A percentile compares a stretch with the other conserved stretches of the same genome.
These are phyloP conservation scores for Petrolisthes manimaculis DNA, from an alignment of 2,888 invertebrate species.

Conservation along the genomic window DNA sequence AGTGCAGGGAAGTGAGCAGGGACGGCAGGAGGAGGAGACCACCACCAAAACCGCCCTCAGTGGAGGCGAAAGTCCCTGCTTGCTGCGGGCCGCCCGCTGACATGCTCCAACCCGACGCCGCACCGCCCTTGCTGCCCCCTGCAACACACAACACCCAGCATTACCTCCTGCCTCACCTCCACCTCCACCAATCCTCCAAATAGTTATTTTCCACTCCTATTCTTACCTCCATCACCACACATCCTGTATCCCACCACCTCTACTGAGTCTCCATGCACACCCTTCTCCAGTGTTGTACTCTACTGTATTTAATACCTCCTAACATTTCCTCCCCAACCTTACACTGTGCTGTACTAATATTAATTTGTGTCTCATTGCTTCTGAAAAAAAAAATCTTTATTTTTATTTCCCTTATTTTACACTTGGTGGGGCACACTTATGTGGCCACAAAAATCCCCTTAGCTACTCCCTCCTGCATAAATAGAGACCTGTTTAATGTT, in stretches of 20 bases:
- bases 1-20: slow-evolving; percentile 51
- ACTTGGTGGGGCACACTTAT: no score
- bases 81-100: slow-evolving; percentile 31
- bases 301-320: no score
- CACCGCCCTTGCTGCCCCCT: slow-evolving; percentile 57
- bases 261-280: not conserved
- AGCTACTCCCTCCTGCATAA: no score
- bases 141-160: slow-evolving; percentile 57
- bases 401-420: no score
- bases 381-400: no score
- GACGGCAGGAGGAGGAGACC: slow-evolving; percentile 53
- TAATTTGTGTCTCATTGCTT: no score
- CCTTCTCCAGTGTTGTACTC: not conserved
- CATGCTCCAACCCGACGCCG: slow-evolving; percentile 49
- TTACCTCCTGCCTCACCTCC: slow-evolving; percentile 40
- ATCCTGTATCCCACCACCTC: not conserved
- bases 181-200: slow-evolving; percentile 22
- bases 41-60: slow-evolving; percentile 50
- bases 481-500: no score
- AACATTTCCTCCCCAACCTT: no score
- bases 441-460: no score
- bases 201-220: not conserved
- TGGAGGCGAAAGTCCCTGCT: slow-evolving; percentile 45
- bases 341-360: no score
- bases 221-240: not conserved